Conservation (phyloP, 2,113 vertebrate genomes). For the Macheiramphus alcinus region DNA sequence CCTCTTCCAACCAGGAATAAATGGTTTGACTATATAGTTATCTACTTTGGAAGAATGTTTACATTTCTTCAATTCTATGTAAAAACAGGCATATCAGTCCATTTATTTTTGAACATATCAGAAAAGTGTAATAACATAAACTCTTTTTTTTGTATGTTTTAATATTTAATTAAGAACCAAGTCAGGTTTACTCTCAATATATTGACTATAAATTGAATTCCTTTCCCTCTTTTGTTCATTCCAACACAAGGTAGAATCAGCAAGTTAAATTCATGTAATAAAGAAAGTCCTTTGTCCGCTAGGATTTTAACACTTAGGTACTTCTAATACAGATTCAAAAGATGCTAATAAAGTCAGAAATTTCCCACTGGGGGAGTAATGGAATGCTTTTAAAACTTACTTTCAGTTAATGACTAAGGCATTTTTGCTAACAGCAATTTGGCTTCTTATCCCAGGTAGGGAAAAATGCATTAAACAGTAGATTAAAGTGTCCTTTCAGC, state of each 20-base stretch:
- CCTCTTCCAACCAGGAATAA: neutral
- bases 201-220: neutral
- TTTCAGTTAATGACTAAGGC: slow-evolving; percentile 77
- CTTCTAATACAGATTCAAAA: slow-evolving; percentile 71
- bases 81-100: neutral
- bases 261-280: slow-evolving; percentile 38
- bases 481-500: slow-evolving; percentile 67
- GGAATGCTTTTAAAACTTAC: slow-evolving; percentile 73
- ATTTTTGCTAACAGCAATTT: slow-evolving; percentile 75
- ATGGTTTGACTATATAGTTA: neutral
- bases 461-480: slow-evolving; percentile 66
- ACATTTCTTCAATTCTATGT: neutral
- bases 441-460: slow-evolving; percentile 64
- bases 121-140: neutral
- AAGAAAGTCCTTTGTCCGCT: slow-evolving; percentile 50
- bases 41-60: slow-evolving; percentile 26
- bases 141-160: neutral
- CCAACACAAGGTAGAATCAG: neutral
- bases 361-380: slow-evolving; percentile 75
- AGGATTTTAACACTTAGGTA: slow-evolving; percentile 66
- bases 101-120: neutral
- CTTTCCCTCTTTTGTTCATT: neutral
- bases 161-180: neutral
- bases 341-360: slow-evolving; percentile 76
- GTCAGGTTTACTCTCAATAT: neutral